Evolutionary conservation across 2,888 invertebrate genomes (phyloP), one percentile per base, ranked within the genome.

Genomic region (Dryocosmus kuriphilus): DNA sequence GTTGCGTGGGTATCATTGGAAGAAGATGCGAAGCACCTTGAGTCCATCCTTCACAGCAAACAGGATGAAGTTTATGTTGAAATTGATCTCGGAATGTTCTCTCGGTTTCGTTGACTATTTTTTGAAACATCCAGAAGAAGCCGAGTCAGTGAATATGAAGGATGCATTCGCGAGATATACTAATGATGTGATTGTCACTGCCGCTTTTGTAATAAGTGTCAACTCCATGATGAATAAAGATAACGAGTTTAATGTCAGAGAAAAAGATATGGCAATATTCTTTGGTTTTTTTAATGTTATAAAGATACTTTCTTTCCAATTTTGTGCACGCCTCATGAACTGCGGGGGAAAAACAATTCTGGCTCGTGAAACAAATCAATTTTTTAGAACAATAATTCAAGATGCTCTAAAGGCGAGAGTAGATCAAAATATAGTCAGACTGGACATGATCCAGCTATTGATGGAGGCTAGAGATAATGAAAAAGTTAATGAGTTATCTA

Each of bases 391-490:
- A 0, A 75, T 91, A 8, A 85, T 92, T 0, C 75, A 77, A 0
- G 87, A 90, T 1, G 93, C 93, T 0, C 92, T 94, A 62, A 90
- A 91, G 63, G 86, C 89, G 4, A 90, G 94, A 16, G 91, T 92
- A 60, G 91, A 92, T 61, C 88, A 93, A 55, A 91, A 92, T 0
- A 92, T 94, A 7, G 89, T 92, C 2, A 87, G 94, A 77, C 93
- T 93, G 0, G 94, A 94, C 83, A 94, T 94, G 93, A 92, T 94
- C 16, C 93, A 94, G 77, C 84, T 94, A 4, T 82, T 94, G n/a
- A 92, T 94, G 92, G 93, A 94, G 78, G 91, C 90, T 0, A 85
- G 83, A n/a, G 84, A 83, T 9, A 86, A 83, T 11, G 76, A 84
- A 0, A 41, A n/a, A 0, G 83, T 77, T 0, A 78, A 76, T 3